phyloP scores from a whole-genome alignment of 2,888 invertebrate genomes.

The Dynastes maya region DNA sequence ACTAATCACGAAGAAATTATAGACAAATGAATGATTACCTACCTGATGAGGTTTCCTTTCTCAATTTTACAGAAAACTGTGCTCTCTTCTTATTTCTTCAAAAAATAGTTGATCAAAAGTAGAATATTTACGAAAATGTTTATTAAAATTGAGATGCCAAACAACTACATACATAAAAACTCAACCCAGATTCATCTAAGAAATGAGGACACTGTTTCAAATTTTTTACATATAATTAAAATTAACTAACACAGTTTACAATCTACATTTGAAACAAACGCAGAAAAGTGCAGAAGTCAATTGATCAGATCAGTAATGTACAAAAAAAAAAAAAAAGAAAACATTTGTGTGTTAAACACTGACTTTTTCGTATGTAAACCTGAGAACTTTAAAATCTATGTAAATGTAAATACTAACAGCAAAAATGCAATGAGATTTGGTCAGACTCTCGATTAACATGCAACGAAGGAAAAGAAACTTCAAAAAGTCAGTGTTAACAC shows the following conservation, averaged over 20 bases:
- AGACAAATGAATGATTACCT: no score
- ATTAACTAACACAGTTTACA: conserved; percentile 45
- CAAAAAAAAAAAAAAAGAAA: conserved; percentile 9
- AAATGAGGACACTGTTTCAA: conserved; percentile 22
- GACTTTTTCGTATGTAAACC: conserved; percentile 25
- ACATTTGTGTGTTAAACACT: conserved; percentile 9
- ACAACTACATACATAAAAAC: conserved; percentile 29
- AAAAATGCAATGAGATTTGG: conserved; percentile 32
- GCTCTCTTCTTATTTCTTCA: no score
- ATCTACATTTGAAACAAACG: conserved; percentile 41
- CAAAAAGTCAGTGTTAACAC: conserved; percentile 23
- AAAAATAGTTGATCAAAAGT: not conserved
- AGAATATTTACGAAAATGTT: conserved; percentile 42
- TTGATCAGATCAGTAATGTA: conserved; percentile 42
- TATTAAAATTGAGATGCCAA: conserved; percentile 48
- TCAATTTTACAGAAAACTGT: no score
- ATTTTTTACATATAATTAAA: conserved; percentile 47
- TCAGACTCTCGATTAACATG: conserved; percentile 2
- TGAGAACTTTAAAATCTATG: conserved; percentile 12
- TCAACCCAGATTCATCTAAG: conserved; percentile 26
- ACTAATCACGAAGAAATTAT: no score
- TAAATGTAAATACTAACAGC: not conserved
- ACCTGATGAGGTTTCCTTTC: no score
- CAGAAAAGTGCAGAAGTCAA: conserved; percentile 36
- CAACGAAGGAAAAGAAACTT: not conserved